Percentiles rank a stretch among this genome's conserved stretches.
Conservation (phyloP, 2,888 invertebrate species). For the Pristionchus exspectatus region DNA sequence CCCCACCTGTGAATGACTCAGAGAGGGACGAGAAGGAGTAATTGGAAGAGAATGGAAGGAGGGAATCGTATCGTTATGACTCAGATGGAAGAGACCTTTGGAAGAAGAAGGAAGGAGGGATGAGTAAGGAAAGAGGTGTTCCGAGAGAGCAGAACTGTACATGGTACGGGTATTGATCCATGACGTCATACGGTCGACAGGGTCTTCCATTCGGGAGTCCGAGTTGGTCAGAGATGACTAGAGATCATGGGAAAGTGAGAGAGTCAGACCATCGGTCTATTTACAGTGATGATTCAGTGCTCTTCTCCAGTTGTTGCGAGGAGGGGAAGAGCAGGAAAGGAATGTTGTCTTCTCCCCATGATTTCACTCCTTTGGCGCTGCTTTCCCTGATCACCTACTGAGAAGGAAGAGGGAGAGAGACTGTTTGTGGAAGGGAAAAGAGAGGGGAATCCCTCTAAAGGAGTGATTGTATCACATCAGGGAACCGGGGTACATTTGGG, state of each 20-base stretch:
- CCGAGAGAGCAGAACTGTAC: not conserved
- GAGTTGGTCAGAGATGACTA: too few species aligned
- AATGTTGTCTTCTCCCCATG: conserved; percentile 40
- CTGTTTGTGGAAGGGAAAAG: not conserved
- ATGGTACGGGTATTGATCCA: not conserved
- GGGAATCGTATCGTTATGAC: conserved; percentile 26
- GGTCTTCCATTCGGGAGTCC: not conserved
- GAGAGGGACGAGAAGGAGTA: not conserved
- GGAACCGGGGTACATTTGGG: conserved; percentile 21
- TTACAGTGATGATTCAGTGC: conserved; percentile 37
- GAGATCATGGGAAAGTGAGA: too few species aligned
- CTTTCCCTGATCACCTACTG: not conserved
- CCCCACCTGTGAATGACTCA: not conserved
- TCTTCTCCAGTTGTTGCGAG: conserved; percentile 12
- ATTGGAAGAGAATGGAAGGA: conserved; percentile 40
- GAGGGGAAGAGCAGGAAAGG: not conserved
- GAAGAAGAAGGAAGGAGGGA: conserved; percentile 3
- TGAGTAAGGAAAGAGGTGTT: not conserved
- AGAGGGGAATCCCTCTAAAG: not conserved
- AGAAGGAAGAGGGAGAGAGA: not conserved
- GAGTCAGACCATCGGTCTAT: not conserved
- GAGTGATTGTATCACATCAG: conserved; percentile 18
- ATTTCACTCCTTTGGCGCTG: conserved; percentile 3
- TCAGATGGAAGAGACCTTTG: conserved; percentile 2
- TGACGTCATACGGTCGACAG: too few species aligned